Evolutionary conservation across 1,140 invertebrate species (phyloP), one percentile per base, ranked within the genome.

Genomic region (Hermatobates lingyangjiaoensis): DNA sequence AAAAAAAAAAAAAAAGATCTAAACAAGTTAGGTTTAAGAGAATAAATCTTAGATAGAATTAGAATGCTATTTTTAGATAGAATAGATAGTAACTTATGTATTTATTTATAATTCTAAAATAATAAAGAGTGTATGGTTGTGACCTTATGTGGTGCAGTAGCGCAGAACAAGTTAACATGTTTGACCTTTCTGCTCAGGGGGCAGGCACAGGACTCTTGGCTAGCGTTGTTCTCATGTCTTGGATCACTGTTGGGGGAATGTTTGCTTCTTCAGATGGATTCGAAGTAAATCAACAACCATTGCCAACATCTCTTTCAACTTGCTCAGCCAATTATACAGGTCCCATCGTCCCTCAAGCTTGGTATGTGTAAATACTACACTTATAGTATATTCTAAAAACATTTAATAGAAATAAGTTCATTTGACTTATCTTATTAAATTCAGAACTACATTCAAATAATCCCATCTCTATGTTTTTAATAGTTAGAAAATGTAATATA

Each of bases 151-250:
- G n/a, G n/a, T n/a, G n/a, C n/a, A n/a, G n/a, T n/a, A n/a, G n/a
- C n/a, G n/a, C n/a, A n/a, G n/a, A n/a, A n/a, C n/a, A n/a, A n/a
- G n/a, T n/a, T n/a, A n/a, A n/a, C n/a, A n/a, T n/a, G n/a, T 44
- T 44, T 44, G 7, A 45, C 42, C 18, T 54, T 18, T 44, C 23
- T 20, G n/a, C 18, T 21, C 45, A 50, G 48, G 48, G 48, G 7
- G 48, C 48, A 10, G 14, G 20, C 3, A 38, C 23, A 15, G 48
- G 48, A 21, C 34, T 50, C 5, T 21, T 50, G 4, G n/a, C 4
- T 18, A 50, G 30, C 14, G 48, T 50, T 4, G 3, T 21, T 2
- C 24, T 50, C 5, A n/a, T 50, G 26, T 21, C 10, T 7, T 50
- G 48, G 48, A 50, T 28, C 3, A 39, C 28, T 14, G 15, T 50